A percentile compares a stretch with the other conserved stretches of the same genome.
Evolutionary conservation across 2,797 vertebrate genomes (phyloP).

Genomic region (Tragopan temminckii): DNA sequence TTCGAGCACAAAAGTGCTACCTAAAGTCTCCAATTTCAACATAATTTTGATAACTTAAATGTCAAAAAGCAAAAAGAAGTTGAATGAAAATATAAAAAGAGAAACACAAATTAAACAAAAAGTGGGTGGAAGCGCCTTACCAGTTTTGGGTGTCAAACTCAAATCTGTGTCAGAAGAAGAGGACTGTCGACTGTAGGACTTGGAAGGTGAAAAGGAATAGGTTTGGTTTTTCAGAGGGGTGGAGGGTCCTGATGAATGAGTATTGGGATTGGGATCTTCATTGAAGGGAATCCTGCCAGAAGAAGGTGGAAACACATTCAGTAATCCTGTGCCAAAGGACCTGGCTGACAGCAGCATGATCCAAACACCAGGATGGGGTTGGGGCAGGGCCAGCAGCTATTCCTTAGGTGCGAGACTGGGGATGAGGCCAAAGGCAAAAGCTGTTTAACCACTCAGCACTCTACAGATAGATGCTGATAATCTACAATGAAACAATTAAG

Average conservation of each 20-base stretch:
- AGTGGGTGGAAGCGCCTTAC: conserved; percentile 88
- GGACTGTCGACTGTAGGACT: conserved; percentile 93
- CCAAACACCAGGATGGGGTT: conserved; percentile 78
- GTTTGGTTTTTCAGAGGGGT: conserved; percentile 99
- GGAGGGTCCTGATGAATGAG: conserved; percentile 96
- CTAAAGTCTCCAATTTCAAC: conserved; percentile 51
- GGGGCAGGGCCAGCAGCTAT: conserved; percentile 79
- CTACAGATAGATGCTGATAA: conserved; percentile 73
- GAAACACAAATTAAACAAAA: conserved; percentile 77
- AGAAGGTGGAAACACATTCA: conserved; percentile 93
- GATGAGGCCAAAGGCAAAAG: conserved; percentile 78
- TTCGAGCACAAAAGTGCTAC: conserved; percentile 15
- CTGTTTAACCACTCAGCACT: conserved; percentile 73
- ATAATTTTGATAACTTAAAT: conserved; percentile 75
- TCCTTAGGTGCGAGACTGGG: conserved; percentile 79
- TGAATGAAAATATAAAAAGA: conserved; percentile 76
- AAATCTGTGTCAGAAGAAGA: conserved; percentile 96
- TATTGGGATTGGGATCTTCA: conserved; percentile 95
- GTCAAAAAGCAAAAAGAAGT: conserved; percentile 70
- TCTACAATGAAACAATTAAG: conserved; percentile 81
- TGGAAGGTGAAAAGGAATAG: conserved; percentile 95
- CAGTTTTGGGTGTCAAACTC: conserved; percentile 95
- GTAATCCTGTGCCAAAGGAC: conserved; percentile 84
- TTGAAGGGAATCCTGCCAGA: conserved; percentile 99
- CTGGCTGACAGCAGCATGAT: conserved; percentile 81